These are phyloP conservation scores for Phyllotreta striolata DNA, from an alignment of 2,888 invertebrate species.

Conservation along the genomic window DNA sequence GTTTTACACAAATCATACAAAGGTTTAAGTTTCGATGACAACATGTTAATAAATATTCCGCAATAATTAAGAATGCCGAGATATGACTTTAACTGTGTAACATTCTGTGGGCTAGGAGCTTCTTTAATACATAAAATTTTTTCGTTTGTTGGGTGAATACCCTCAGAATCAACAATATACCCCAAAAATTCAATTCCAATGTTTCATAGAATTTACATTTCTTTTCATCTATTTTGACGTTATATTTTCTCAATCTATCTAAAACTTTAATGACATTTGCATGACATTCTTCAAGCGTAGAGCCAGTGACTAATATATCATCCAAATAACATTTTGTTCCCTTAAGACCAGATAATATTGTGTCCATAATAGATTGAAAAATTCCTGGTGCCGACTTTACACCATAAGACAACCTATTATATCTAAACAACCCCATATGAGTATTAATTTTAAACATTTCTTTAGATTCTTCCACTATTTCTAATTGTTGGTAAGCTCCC, in stretches of 20 bases:
- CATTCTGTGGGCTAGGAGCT: constrained; percentile 26
- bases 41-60: constrained; percentile 37
- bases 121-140: constrained; percentile 25
- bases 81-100: constrained; percentile 35
- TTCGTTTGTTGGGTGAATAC: constrained; percentile 27
- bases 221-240: constrained; percentile 6
- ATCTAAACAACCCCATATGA: constrained; percentile 22
- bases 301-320: neutral
- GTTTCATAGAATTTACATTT: neutral
- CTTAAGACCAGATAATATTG: neutral
- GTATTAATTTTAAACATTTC: constrained; percentile 25
- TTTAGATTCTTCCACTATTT: constrained; percentile 19
- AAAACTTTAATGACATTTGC: constrained; percentile 1
- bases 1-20: constrained; percentile 33
- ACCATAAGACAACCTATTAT: constrained; percentile 20
- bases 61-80: constrained; percentile 38
- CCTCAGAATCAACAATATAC: constrained; percentile 16
- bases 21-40: constrained; percentile 30
- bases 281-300: neutral
- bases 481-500: constrained; percentile 12
- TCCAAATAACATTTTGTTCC: constrained; percentile 6
- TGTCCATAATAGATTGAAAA: constrained; percentile 23
- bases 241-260: neutral
- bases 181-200: constrained; percentile 17
- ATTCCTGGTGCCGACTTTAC: constrained; percentile 26